phyloP scores from a whole-genome alignment of 2,797 vertebrate genomes.

The Chelmon rostratus region DNA sequence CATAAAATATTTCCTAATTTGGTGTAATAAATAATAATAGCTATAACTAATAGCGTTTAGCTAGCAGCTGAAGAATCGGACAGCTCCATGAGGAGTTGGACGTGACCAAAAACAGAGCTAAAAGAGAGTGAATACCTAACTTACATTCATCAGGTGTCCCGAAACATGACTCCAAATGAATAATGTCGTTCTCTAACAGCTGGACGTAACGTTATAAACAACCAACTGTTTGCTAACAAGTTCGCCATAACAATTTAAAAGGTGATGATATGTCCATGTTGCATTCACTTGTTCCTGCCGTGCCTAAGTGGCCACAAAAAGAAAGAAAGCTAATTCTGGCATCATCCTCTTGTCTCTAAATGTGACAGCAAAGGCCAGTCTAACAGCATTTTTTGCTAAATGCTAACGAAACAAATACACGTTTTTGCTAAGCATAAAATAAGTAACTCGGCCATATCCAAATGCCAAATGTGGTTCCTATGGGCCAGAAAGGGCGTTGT shows the following conservation, averaged over 20 bases:
- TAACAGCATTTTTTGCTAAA: neutral
- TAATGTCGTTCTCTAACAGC: neutral
- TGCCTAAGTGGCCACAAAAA: neutral
- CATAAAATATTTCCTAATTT: neutral
- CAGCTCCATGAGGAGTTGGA: too few species aligned
- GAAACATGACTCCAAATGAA: neutral
- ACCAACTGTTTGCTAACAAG: neutral
- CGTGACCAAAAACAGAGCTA: conserved; percentile 5
- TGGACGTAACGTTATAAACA: neutral
- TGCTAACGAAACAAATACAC: neutral
- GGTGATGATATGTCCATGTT: neutral
- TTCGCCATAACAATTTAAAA: neutral
- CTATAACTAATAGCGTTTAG: too few species aligned
- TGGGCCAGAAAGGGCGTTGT: neutral
- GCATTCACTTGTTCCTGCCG: neutral
- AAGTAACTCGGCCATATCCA: neutral
- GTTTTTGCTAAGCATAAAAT: neutral
- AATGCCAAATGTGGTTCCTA: neutral
- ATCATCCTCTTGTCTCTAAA: neutral
- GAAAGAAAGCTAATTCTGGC: neutral
- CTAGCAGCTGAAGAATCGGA: neutral
- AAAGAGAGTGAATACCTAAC: neutral
- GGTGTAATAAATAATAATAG: too few species aligned
- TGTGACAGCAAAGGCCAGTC: neutral
- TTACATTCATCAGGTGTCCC: conserved; percentile 4